Base-by-base conservation (phyloP, 2,113 vertebrate species). In the Coptodon bakossiorum region DNA sequence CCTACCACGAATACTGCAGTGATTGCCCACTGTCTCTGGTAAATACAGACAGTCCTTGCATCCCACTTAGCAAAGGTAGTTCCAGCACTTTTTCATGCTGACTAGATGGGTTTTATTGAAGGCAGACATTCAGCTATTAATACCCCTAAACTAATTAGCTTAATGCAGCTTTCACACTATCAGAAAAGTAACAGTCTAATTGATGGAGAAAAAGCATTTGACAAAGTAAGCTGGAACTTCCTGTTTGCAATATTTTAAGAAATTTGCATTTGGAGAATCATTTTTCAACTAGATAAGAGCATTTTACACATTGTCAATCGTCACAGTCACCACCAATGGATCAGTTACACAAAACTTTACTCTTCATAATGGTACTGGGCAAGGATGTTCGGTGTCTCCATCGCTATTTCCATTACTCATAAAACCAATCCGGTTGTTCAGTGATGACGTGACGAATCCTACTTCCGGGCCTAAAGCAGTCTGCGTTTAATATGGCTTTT, bases 251-350 rank as follows among this genome's bases (percentile, higher is more conserved):
- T 6, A 59, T 31, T 59, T 59, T 59, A 59, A 59, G 14, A 31
- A 57, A 57, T 29, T 59, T 59, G 24, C 24, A 59, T 57, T 57
- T 57, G 56, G 56, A 57, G 0, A 16, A 57, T 57, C 0, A 7
- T 3, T 57, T 57, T 57, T 57, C 56, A 0, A 17, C 27, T 61
- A 0, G 57, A 61, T 2, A 61, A 61, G 14, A 61, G 27, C 27
- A 17, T 31, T 59, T 59, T 59, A 59, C 27, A 61, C 27, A 29
- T 59, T 9, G 7, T 16, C 57, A 59, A 3, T 31, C 0, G 0
- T 5, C 57, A 57, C 56, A 61, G 57, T 61, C 57, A 31, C 27
- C 57, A 17, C 57, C 57, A 61, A 9, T 61, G 57, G 53, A 6
- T 54, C 53, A 54, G 6, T 54, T 54, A 54, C 5, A 54, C 0